Evolutionary conservation across 2,888 invertebrate species (phyloP).

Genomic region (Drosophila mercatorum): DNA sequence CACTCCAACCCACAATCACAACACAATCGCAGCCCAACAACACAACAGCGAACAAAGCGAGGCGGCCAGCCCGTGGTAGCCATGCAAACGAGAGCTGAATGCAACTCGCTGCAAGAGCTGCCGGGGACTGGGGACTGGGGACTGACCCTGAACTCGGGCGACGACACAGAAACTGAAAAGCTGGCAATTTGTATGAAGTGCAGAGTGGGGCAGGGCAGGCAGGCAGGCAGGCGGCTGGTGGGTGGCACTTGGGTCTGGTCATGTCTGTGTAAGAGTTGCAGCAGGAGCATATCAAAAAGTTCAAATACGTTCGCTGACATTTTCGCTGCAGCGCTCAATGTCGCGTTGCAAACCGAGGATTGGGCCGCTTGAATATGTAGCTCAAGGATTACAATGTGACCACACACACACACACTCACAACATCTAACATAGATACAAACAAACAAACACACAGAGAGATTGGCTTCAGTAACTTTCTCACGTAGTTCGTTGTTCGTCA

Average conservation of each 20-base stretch:
- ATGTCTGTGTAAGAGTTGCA: slow-evolving; percentile 43
- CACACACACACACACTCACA: slow-evolving; percentile 6
- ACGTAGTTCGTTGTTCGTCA: slow-evolving; percentile 41
- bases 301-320: slow-evolving; percentile 78
- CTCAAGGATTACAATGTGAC: slow-evolving; percentile 61
- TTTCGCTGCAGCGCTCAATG: slow-evolving; percentile 66
- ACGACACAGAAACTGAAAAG: slow-evolving; percentile 64
- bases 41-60: slow-evolving; percentile 20
- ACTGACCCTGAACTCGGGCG: slow-evolving; percentile 74
- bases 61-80: slow-evolving; percentile 17
- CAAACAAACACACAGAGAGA: background rate
- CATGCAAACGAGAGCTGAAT: slow-evolving; percentile 15
- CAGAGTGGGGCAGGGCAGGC: slow-evolving; percentile 8
- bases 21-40: slow-evolving; percentile 1
- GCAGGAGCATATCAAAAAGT: slow-evolving; percentile 53
- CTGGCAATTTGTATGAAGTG: slow-evolving; percentile 42
- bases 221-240: slow-evolving; percentile 26
- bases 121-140: background rate
- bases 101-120: slow-evolving; percentile 38
- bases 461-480: slow-evolving; percentile 31
- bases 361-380: slow-evolving; percentile 42
- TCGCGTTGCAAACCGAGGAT: slow-evolving; percentile 31
- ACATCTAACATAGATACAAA: slow-evolving; percentile 5
- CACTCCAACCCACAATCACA: slow-evolving; percentile 46
- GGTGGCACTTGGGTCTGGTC: slow-evolving; percentile 43